Evolutionary conservation across 2,888 invertebrate genomes (phyloP).

Genomic region (Tanytarsus gracilentus): DNA sequence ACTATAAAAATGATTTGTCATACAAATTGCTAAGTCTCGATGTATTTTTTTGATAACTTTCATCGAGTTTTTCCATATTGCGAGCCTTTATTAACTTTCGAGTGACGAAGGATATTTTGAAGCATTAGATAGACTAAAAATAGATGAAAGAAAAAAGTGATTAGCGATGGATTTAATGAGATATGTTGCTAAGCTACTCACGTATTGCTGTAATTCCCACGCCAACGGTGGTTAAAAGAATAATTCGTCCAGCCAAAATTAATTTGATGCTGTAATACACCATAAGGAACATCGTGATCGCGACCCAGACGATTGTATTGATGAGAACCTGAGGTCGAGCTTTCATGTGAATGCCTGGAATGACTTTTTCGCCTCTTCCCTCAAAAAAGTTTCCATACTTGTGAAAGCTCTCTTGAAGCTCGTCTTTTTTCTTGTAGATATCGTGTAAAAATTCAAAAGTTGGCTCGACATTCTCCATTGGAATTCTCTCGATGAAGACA

Average conservation of each 20-base stretch:
- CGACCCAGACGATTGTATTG: slow-evolving; percentile 58
- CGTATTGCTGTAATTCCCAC: slow-evolving; percentile 55
- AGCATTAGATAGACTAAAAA: slow-evolving; percentile 61
- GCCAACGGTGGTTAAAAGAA: slow-evolving; percentile 57
- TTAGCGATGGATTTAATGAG: slow-evolving; percentile 21
- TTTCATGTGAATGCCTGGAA: slow-evolving; percentile 48
- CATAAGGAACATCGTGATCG: slow-evolving; percentile 58
- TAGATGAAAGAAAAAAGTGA: slow-evolving; percentile 32
- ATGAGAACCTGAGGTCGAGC: slow-evolving; percentile 55
- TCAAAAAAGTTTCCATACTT: slow-evolving; percentile 65
- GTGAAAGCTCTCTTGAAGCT: slow-evolving; percentile 61
- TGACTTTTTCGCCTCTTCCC: slow-evolving; percentile 54
- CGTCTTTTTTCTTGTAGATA: slow-evolving; percentile 49
- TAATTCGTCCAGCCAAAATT: slow-evolving; percentile 61
- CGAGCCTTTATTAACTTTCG: slow-evolving; percentile 67
- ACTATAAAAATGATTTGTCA: no score
- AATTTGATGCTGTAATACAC: slow-evolving; percentile 57
- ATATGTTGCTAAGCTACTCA: slow-evolving; percentile 46
- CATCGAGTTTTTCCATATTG: slow-evolving; percentile 50
- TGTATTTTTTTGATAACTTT: no score
- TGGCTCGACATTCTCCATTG: slow-evolving; percentile 52
- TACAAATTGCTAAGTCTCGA: no score
- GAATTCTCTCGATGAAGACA: slow-evolving; percentile 64
- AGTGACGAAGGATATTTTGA: slow-evolving; percentile 65
- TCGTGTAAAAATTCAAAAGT: slow-evolving; percentile 2